These are phyloP conservation scores for Cephus spinipes DNA, from an alignment of 2,888 invertebrate genomes.

Conservation along the genomic window DNA sequence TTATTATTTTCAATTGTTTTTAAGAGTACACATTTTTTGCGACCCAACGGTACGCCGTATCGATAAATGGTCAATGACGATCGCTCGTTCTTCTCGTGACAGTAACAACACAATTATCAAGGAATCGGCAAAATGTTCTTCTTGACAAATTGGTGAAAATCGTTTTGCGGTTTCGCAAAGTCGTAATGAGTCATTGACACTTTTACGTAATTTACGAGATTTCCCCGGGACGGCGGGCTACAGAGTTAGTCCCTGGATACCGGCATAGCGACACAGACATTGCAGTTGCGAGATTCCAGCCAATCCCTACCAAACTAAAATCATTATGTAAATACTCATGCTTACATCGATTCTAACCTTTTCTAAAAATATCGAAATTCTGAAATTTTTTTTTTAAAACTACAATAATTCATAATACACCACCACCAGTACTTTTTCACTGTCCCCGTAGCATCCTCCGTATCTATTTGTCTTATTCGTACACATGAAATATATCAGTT, in stretches of 20 bases:
- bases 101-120: background rate
- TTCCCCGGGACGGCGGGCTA: constrained; percentile 15
- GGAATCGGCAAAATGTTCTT: background rate
- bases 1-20: background rate
- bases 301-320: background rate
- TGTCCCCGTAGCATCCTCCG: background rate
- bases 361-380: background rate
- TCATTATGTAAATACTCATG: background rate
- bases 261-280: constrained; percentile 5
- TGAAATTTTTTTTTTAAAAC: background rate
- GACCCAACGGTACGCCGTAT: background rate
- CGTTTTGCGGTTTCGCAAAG: constrained; percentile 17
- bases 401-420: background rate
- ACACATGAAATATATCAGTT: background rate
- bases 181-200: constrained; percentile 35
- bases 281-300: background rate
- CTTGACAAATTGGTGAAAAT: constrained; percentile 16
- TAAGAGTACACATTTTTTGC: background rate
- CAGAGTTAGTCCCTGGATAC: constrained; percentile 14
- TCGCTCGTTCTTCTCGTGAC: background rate
- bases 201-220: constrained; percentile 25
- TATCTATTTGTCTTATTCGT: background rate
- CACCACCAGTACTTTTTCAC: background rate
- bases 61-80: background rate
- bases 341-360: background rate